Evolutionary conservation across 2,888 invertebrate species (phyloP), one percentile per base, ranked within the genome.

Genomic region (Drosophila colorata): DNA sequence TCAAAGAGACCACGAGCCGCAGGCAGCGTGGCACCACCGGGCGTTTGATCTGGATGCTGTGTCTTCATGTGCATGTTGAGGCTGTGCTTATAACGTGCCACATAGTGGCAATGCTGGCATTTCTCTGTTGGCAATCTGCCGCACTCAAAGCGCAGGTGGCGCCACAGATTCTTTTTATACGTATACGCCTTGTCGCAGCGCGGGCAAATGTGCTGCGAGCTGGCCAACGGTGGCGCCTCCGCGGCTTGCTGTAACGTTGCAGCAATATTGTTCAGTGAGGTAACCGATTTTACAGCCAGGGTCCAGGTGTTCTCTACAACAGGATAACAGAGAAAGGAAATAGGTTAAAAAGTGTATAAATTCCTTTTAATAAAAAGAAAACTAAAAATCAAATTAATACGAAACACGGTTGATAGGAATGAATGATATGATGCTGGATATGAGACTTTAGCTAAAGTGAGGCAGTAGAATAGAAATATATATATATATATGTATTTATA

Each of bases 81-180:
- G 74, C 93, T 93, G 69, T 93, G 93, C 80, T 93, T 93, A 75
- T 94, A 93, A 68, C 93, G 93, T 25, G 94, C 93, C 68, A 93
- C 91, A 81, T 91, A 92, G 3, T 92, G 90, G 72, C 94, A 95
- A 74, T 93, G 92, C 0, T 92, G 92, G 73, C 94, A 95, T 63
- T 92, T 91, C 78, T 94, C 93, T 46, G 93, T 93, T 0, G 94
- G 94, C 68, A 93, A 92, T 59, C 93, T 93, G 56, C 94, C 94
- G 78, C 94, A 94, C 80, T 95, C 94, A 78, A 93, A 93, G 63
- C 93, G 93, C 74, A 94, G 80, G 79, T 95, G 95, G 13, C 94
- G 93, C 65, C 93, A 93, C 78, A 95, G 92, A 80, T 94, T 94
- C 78, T 94, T 93, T 69, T 94, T 93, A 90, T 94, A 94, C 44